phyloP scores from a whole-genome alignment of 2,888 invertebrate genomes.

The Oithona nana region DNA sequence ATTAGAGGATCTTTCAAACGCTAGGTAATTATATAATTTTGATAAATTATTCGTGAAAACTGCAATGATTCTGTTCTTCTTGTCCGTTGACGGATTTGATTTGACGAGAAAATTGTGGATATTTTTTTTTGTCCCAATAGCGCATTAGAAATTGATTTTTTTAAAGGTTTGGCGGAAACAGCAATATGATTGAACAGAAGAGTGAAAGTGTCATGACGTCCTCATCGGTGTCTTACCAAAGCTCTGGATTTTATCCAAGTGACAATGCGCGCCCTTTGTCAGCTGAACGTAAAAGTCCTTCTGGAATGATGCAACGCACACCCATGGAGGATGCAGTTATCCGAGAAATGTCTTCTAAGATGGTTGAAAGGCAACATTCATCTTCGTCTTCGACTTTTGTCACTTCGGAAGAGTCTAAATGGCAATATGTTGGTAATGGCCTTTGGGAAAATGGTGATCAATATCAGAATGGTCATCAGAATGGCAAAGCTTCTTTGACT shows the following conservation, averaged over 20 bases:
- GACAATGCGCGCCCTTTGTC: not conserved
- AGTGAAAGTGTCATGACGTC: not conserved
- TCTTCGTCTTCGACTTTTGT: too few relatives aligned
- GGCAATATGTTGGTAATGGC: constrained; percentile 15
- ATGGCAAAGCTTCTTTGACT: not conserved
- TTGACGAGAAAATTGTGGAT: too few relatives aligned
- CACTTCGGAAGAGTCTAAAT: not conserved
- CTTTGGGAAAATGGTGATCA: constrained; percentile 12
- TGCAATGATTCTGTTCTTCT: too few relatives aligned
- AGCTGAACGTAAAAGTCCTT: not conserved
- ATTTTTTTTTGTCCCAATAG: too few relatives aligned
- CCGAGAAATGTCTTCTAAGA: not conserved
- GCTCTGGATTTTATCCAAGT: not conserved
- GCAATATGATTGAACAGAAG: not conserved
- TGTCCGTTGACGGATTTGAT: too few relatives aligned
- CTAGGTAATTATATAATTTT: not conserved
- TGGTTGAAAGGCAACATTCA: constrained; percentile 3
- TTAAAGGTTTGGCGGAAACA: not conserved
- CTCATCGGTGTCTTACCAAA: not conserved
- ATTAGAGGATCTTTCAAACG: not conserved
- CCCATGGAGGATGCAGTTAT: constrained; percentile 1
- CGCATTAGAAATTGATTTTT: too few relatives aligned
- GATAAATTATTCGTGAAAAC: too few relatives aligned
- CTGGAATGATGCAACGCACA: not conserved
- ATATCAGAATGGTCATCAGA: not conserved